Conservation (phyloP, 2,888 invertebrate species). For the Cephus rjabovi region DNA sequence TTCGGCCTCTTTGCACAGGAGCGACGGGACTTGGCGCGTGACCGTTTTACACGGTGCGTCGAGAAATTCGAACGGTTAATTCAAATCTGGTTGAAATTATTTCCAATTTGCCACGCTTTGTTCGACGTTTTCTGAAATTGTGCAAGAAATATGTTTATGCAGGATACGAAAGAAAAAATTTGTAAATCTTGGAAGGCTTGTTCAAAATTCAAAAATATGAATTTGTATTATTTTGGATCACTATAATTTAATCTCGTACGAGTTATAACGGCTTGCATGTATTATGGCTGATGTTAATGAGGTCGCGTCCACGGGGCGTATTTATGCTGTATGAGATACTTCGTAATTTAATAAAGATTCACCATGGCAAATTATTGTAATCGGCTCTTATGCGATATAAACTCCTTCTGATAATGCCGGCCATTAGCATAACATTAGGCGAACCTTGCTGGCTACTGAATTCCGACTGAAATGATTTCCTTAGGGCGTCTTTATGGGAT, state of each 20-base stretch:
- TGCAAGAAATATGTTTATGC: too few relatives aligned
- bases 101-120: not conserved
- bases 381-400: slow-evolving; percentile 29
- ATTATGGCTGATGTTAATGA: not conserved
- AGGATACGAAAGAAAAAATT: too few relatives aligned
- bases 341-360: slow-evolving; percentile 20
- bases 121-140: not conserved
- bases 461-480: not conserved
- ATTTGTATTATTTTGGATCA: not conserved
- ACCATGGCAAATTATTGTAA: slow-evolving; percentile 23
- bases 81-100: not conserved
- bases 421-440: slow-evolving; percentile 30
- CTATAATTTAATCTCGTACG: not conserved
- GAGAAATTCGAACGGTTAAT: not conserved
- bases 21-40: not conserved
- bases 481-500: not conserved
- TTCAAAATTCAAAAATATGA: not conserved
- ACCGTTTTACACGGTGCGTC: not conserved
- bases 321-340: not conserved
- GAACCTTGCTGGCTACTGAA: not conserved
- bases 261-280: not conserved
- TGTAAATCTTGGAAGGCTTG: too few relatives aligned
- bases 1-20: slow-evolving; percentile 23
- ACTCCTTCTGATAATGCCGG: slow-evolving; percentile 27
- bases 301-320: not conserved